Percentiles rank a stretch among this genome's conserved stretches.
phyloP scores from a whole-genome alignment of 1,140 invertebrate genomes.

The Drosophila santomea region DNA sequence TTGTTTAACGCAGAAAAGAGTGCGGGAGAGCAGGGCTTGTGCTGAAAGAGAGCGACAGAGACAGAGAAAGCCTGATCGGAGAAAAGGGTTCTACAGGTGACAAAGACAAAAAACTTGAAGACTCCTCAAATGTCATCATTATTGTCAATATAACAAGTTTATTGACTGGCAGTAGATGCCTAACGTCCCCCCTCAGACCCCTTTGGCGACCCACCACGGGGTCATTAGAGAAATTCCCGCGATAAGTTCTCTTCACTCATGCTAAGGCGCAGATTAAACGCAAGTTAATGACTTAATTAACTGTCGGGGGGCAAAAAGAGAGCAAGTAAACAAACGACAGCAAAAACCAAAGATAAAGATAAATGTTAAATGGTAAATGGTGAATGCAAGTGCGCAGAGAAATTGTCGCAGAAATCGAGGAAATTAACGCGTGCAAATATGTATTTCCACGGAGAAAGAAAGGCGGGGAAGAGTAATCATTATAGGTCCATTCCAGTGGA shows the following conservation, averaged over 20 bases:
- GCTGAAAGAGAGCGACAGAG: slow-evolving; percentile 25
- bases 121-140: slow-evolving; percentile 77
- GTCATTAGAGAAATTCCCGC: slow-evolving; percentile 71
- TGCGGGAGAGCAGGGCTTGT: slow-evolving; percentile 13
- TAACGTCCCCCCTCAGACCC: neutral
- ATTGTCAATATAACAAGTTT: slow-evolving; percentile 83
- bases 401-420: slow-evolving; percentile 59
- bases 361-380: slow-evolving; percentile 56
- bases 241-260: slow-evolving; percentile 49
- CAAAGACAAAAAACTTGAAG: slow-evolving; percentile 65
- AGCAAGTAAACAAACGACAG: slow-evolving; percentile 22
- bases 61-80: slow-evolving; percentile 34
- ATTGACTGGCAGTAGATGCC: slow-evolving; percentile 55
- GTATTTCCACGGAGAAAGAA: slow-evolving; percentile 3
- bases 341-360: slow-evolving; percentile 40
- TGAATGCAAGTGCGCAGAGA: slow-evolving; percentile 31
- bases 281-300: slow-evolving; percentile 81
- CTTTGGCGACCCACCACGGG: slow-evolving; percentile 14
- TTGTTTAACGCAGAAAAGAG: slow-evolving; percentile 60
- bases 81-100: slow-evolving; percentile 61
- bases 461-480: slow-evolving; percentile 21
- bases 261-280: slow-evolving; percentile 72
- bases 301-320: slow-evolving; percentile 42
- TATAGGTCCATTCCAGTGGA: neutral
- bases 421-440: slow-evolving; percentile 70